These are phyloP conservation scores for Cyclophora punctaria DNA, from an alignment of 2,888 invertebrate genomes.

Conservation along the genomic window DNA sequence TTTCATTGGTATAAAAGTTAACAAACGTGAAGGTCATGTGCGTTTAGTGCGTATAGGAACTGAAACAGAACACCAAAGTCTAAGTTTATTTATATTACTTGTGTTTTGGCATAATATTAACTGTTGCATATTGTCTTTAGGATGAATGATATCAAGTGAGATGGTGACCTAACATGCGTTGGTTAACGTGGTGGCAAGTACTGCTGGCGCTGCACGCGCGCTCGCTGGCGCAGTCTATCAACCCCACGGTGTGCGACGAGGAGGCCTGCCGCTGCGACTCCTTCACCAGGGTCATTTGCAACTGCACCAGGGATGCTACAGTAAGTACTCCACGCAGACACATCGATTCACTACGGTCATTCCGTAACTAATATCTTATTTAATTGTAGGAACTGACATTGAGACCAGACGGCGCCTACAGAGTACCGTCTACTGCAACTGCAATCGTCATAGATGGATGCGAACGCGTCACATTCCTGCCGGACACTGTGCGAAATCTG, in stretches of 20 bases:
- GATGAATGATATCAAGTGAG: conserved; percentile 30
- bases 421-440: conserved; percentile 68
- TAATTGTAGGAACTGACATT: conserved; percentile 74
- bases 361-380: not conserved
- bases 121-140: conserved; percentile 26
- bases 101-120: not conserved
- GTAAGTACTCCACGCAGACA: conserved; percentile 35
- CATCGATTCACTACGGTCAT: conserved; percentile 4
- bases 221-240: conserved; percentile 36
- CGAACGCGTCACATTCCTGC: conserved; percentile 72
- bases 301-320: conserved; percentile 64
- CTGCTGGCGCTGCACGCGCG: conserved; percentile 41
- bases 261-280: conserved; percentile 74
- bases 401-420: conserved; percentile 71
- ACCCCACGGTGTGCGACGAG: conserved; percentile 68
- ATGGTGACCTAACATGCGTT: conserved; percentile 67
- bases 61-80: too few relatives aligned
- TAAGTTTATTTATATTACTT: too few relatives aligned
- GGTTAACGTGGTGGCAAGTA: conserved; percentile 51
- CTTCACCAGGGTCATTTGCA: conserved; percentile 73
- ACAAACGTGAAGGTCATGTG: too few relatives aligned
- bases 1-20: too few relatives aligned
- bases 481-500: conserved; percentile 76
- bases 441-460: conserved; percentile 81
- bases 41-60: too few relatives aligned